Evolutionary conservation across 92 coral and sea anemone species (phyloP), one percentile per base, ranked within the genome.

Genomic region (Nematostella vectensis): DNA sequence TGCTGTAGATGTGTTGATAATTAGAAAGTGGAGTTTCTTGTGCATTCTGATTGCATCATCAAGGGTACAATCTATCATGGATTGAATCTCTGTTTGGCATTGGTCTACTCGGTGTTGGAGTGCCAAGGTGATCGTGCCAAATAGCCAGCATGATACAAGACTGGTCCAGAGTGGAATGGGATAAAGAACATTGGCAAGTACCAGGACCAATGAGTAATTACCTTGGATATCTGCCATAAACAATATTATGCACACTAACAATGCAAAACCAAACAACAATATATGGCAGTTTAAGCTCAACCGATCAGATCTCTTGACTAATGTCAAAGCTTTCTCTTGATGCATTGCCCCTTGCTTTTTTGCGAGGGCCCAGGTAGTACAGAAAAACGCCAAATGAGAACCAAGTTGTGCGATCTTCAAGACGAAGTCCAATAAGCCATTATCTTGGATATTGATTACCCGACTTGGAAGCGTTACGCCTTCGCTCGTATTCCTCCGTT

Each of bases 91-190:
- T 3, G 63, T 27, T 11, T 47, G 42, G 27, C 67, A 76, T 25
- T 19, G 20, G 38, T 61, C 44, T 30, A 71, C 68, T 33, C 72
- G 72, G 54, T 58, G 23, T 48, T 76, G 63, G 67, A 81, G 27
- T 3, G 88, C 69, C 29, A 47, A 55, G 8, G 71, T 65, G 3
- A 75, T 22, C 21, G 79, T 40, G 15, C 55, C 60, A 60, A 76
- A 81, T 21, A 81, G 27, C 75, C 83, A 81, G 18, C 78, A 70
- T 16, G 69, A 65, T n/a, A 78, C 37, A 8, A 81, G 65, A 16
- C 65, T 71, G 0, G 75, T 44, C 79, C 78, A 76, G 27, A 31
- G 51, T 38, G 83, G 65, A 30, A 70, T 16, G 18, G 17, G 12
- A 53, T 38, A 61, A 6, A 31, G 15, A 0, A 10, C 27, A 33